A percentile compares a stretch with the other conserved stretches of the same genome.
phyloP scores from a whole-genome alignment of 2,797 vertebrate species.

The Muscicapa striata region DNA sequence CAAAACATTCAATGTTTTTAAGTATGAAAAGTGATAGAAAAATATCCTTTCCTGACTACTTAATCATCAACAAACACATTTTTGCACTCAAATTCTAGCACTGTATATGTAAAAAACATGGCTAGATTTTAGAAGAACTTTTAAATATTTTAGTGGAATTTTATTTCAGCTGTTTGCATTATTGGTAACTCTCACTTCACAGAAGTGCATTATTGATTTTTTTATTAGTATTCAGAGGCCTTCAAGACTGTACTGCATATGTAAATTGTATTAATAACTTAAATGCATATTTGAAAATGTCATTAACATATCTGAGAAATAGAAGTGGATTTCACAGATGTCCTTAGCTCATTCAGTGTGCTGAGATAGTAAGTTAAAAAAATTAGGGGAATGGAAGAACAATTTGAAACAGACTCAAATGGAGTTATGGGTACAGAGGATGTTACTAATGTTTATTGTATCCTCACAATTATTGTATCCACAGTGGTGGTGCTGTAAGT shows the following conservation, averaged over 20 bases:
- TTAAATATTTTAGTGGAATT: neutral
- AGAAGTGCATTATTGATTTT: neutral
- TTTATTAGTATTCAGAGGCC: neutral
- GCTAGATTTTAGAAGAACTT: neutral
- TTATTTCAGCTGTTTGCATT: neutral
- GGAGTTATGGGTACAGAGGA: neutral
- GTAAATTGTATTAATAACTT: neutral
- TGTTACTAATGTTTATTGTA: neutral
- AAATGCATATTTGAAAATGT: neutral
- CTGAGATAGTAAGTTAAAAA: neutral
- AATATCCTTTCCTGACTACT: neutral
- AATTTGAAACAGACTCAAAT: constrained; percentile 16
- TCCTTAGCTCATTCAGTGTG: neutral
- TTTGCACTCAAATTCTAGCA: neutral
- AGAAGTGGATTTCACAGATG: neutral
- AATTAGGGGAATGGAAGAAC: neutral
- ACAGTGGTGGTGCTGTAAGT: neutral
- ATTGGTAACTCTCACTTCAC: neutral
- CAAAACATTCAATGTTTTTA: neutral
- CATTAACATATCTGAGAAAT: neutral
- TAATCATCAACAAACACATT: neutral
- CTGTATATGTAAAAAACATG: neutral
- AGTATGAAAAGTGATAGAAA: neutral
- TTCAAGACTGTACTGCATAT: neutral
- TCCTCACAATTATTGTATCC: neutral